Base-by-base conservation (phyloP, 2,888 invertebrate genomes). In the Chouioia cunea region DNA sequence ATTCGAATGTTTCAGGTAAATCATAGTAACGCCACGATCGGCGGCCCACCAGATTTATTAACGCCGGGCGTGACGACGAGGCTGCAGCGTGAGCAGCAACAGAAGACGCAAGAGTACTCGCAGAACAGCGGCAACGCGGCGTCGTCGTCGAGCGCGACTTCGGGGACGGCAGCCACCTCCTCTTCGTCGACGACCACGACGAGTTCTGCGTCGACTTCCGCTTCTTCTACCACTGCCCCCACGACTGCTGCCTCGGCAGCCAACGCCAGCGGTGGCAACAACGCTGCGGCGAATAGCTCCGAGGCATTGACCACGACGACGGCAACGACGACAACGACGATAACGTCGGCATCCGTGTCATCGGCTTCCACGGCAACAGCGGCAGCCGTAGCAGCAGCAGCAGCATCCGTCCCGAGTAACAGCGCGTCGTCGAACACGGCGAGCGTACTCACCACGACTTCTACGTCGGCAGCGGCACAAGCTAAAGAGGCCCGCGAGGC, bases 61-160 rank as follows among this genome's bases (percentile, higher is more conserved):
- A 91, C 93, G 16, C 91, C 94, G 62, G 95, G 95, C 14, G 95
- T 95, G 74, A 95, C 94, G 79, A 96, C 95, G 43, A 87, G 95
- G 74, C 88, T 94, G 81, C 95, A 95, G 86, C 90, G 95, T 16
- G 93, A 94, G 80, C 91, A 92, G 84, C 91, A 91, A 81, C 91
- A 91, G 79, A 91, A 91, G 81, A 90, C 90, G 10, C 89, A 87
- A 83, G 90, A 86, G 83, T 83, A 85, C 77, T 84, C 84, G 59
- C 83, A 83, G 65, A 83, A 76, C 73, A 81, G 77, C 65, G 74
- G 74, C 16, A 52, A 75, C 16, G 78, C 81, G 16, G 70, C 75
- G 64, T 74, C 78, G 53, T 60, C 78, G 36, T 73, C 76, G 18
- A 70, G 79, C 53, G 79, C 85, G 8, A 73, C 79, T 18, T 78